A percentile compares a stretch with the other conserved stretches of the same genome.
Conservation (phyloP, 1,140 invertebrate species). For the Pararge aegeria region DNA sequence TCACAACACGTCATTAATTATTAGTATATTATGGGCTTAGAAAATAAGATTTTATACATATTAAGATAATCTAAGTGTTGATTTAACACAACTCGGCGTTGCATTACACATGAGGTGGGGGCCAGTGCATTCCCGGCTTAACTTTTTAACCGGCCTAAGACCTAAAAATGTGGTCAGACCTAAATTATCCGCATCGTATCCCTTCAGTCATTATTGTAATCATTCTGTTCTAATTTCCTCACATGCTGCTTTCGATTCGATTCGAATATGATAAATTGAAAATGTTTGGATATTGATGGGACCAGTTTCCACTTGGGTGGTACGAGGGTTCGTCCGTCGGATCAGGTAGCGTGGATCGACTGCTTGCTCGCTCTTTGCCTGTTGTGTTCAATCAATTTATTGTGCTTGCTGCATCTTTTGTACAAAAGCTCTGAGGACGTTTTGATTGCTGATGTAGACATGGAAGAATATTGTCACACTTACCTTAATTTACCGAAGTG, state of each 20-base stretch:
- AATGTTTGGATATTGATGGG: constrained; percentile 46
- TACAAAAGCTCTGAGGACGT: constrained; percentile 50
- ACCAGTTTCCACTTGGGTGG: constrained; percentile 78
- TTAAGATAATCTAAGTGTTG: no score
- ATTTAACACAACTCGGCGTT: no score
- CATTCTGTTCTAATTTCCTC: constrained; percentile 65
- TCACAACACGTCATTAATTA: no score
- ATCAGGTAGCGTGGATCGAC: constrained; percentile 79
- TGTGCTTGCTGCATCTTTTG: constrained; percentile 76
- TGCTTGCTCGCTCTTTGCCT: constrained; percentile 79
- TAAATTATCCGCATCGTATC: constrained; percentile 9
- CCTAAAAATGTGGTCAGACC: no score
- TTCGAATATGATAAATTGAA: constrained; percentile 56
- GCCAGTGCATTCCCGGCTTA: no score
- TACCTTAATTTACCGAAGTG: constrained; percentile 32
- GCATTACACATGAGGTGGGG: no score
- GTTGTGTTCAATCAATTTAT: constrained; percentile 76
- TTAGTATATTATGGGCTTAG: no score
- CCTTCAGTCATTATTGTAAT: constrained; percentile 42
- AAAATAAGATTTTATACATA: no score
- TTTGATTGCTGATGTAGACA: constrained; percentile 46
- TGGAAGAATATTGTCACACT: constrained; percentile 53
- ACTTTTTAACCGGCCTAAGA: no score
- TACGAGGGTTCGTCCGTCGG: constrained; percentile 67
- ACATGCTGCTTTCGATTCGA: constrained; percentile 73